These are phyloP conservation scores for Ooceraea biroi DNA, from an alignment of 1,140 invertebrate species.

Conservation along the genomic window DNA sequence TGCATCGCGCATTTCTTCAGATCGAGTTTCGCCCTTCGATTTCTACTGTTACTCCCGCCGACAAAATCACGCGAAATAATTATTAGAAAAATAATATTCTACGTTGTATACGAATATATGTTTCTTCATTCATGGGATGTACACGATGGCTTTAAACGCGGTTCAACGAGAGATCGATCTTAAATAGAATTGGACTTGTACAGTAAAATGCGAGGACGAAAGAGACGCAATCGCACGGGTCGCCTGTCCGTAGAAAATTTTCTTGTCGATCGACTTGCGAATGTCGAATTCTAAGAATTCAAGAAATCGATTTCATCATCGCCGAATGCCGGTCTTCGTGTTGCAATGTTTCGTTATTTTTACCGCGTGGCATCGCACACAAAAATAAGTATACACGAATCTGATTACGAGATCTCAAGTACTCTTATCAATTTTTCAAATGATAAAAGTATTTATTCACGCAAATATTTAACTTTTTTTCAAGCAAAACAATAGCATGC, in stretches of 20 bases:
- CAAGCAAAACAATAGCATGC: no score
- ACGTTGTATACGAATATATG: slow-evolving; percentile 12
- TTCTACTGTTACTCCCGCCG: background rate
- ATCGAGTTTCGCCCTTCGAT: background rate
- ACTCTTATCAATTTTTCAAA: no score
- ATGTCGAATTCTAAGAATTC: slow-evolving; percentile 18
- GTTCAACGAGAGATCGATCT: slow-evolving; percentile 23
- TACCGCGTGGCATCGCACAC: no score
- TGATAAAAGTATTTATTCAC: no score
- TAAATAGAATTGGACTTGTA: slow-evolving; percentile 39
- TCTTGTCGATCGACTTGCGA: slow-evolving; percentile 23
- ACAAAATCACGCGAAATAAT: background rate
- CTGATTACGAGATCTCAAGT: no score
- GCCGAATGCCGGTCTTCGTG: no score
- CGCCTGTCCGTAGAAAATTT: background rate
- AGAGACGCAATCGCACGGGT: slow-evolving; percentile 5
- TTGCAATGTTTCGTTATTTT: no score
- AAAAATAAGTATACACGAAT: no score
- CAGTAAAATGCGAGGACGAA: slow-evolving; percentile 42
- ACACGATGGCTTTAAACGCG: slow-evolving; percentile 18
- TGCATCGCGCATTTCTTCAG: slow-evolving; percentile 4
- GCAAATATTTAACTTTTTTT: no score
- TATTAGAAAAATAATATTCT: slow-evolving; percentile 37
- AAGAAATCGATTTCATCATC: no score
- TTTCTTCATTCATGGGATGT: slow-evolving; percentile 15